Percentiles rank a stretch among this genome's conserved stretches.
phyloP scores from a whole-genome alignment of 2,113 vertebrate species.

The Tachuris rubrigastra region DNA sequence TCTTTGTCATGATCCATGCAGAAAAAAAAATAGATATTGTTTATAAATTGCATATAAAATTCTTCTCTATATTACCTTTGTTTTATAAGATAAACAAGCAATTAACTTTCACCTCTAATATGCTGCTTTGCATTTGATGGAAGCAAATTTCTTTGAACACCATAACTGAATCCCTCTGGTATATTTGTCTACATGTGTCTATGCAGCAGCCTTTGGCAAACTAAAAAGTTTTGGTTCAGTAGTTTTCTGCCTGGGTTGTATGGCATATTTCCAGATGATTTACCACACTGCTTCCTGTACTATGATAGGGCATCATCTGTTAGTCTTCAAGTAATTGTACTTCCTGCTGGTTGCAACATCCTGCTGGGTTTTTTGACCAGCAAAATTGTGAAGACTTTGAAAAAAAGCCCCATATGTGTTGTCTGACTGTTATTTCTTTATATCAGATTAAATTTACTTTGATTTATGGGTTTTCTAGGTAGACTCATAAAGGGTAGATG shows the following conservation, averaged over 20 bases:
- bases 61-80: neutral
- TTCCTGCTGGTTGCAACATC: neutral
- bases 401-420: neutral
- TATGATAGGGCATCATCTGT: conserved; percentile 16
- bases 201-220: neutral
- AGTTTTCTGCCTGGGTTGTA: neutral
- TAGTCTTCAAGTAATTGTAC: conserved; percentile 25
- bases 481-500: neutral
- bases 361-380: neutral
- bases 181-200: neutral
- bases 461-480: neutral
- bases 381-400: neutral
- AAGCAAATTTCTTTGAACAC: neutral
- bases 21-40: neutral
- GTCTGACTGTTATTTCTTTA: neutral
- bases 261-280: conserved; percentile 20
- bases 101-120: neutral
- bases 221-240: neutral
- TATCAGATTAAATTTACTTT: neutral
- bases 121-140: neutral
- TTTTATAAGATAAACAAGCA: neutral
- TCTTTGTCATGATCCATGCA: neutral
- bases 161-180: neutral
- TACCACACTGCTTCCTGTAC: neutral
- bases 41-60: neutral